Percentiles rank a stretch among this genome's conserved stretches.
Conservation (phyloP, 1,140 invertebrate genomes). For the Homarus americanus region DNA sequence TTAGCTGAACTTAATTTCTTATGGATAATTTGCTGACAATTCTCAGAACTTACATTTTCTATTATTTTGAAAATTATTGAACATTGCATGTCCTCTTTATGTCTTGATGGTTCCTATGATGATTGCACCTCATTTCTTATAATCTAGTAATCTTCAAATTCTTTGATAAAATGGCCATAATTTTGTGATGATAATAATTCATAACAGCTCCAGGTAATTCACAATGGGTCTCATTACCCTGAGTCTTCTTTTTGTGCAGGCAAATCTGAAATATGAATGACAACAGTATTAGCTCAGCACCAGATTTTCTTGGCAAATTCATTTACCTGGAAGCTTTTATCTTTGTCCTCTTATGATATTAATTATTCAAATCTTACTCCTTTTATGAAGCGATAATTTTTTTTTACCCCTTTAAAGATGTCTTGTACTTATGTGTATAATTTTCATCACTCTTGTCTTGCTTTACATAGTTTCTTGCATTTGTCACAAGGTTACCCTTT, state of each 20-base stretch:
- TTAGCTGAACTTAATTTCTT: no score
- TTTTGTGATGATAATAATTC: no score
- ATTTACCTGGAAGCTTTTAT: no score
- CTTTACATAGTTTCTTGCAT: neutral
- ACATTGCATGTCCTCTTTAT: neutral
- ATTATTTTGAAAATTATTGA: neutral
- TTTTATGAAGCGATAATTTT: neutral
- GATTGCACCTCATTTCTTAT: neutral
- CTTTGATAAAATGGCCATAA: no score
- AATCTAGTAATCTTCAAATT: no score
- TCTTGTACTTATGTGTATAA: no score
- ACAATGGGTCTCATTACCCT: no score
- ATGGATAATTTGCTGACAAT: neutral
- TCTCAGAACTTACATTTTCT: neutral
- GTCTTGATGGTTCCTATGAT: neutral
- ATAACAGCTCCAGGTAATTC: no score
- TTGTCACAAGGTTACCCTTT: neutral
- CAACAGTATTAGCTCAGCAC: no score
- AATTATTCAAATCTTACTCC: neutral
- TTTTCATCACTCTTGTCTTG: conserved; percentile 4
- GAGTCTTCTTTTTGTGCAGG: no score
- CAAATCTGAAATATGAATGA: no score
- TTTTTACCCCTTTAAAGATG: neutral
- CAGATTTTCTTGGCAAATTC: no score
- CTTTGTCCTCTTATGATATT: neutral